A percentile compares a stretch with the other conserved stretches of the same genome.
These are phyloP conservation scores for Paracentrotus lividus DNA, from an alignment of 53 echinoderm and acorn worm genomes.

Conservation along the genomic window DNA sequence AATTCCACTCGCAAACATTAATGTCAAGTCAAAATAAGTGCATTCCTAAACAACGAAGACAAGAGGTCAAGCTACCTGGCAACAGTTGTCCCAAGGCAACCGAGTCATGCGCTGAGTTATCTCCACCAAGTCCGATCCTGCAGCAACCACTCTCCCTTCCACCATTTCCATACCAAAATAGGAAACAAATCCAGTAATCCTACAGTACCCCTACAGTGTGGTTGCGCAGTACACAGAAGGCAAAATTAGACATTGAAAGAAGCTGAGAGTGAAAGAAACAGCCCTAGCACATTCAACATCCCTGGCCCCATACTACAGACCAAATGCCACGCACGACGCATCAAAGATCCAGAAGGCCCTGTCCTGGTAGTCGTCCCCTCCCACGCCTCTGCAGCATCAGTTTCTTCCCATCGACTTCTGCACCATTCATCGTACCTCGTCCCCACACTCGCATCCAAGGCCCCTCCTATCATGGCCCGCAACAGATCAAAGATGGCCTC, in stretches of 20 bases:
- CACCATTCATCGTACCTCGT: neutral
- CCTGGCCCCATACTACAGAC: neutral
- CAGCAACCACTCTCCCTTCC: neutral
- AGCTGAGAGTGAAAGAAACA: no score
- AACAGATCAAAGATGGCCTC: no score
- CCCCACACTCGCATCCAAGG: neutral
- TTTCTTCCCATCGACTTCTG: neutral
- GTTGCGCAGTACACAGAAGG: neutral
- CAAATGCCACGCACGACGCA: neutral
- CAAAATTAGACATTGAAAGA: neutral
- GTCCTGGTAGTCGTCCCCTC: neutral
- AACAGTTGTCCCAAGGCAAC: conserved; percentile 61
- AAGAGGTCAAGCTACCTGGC: conserved; percentile 68
- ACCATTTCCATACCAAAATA: conserved; percentile 21
- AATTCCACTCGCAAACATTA: conserved; percentile 30
- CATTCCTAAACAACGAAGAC: conserved; percentile 52
- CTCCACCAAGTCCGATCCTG: neutral
- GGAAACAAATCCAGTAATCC: conserved; percentile 46
- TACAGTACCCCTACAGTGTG: neutral
- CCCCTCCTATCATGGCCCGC: no score
- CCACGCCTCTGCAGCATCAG: conserved; percentile 19
- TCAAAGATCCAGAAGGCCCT: conserved; percentile 27
- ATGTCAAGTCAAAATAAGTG: conserved; percentile 60
- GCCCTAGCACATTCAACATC: no score
- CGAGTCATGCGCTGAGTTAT: conserved; percentile 38